Evolutionary conservation across 2,888 invertebrate genomes (phyloP).

Genomic region (Poecilobothrus nobilitatus): DNA sequence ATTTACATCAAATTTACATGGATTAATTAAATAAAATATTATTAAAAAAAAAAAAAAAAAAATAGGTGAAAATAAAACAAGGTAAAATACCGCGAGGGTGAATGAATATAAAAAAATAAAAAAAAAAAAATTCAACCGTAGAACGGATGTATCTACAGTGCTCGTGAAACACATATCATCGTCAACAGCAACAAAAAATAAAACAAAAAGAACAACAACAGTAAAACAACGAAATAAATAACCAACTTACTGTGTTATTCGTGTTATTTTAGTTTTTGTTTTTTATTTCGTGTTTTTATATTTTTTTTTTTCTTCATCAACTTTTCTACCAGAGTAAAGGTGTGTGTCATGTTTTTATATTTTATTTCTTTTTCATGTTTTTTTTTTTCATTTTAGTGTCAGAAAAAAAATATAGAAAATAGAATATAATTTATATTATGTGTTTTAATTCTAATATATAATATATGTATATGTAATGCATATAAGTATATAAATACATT

Average conservation of each 20-base stretch:
- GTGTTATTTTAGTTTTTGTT: not conserved
- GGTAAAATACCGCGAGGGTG: not conserved
- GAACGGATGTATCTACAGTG: conserved; percentile 1
- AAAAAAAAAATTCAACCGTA: not conserved
- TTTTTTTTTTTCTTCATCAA: not conserved
- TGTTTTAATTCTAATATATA: not conserved
- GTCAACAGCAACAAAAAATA: not conserved
- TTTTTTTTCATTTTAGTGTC: not conserved
- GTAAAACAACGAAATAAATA: not conserved
- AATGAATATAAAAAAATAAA: not conserved
- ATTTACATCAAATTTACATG: too few species aligned
- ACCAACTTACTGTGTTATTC: not conserved
- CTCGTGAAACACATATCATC: not conserved
- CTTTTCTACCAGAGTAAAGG: not conserved
- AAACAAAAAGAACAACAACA: not conserved
- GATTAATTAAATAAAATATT: not conserved
- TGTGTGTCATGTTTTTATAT: not conserved
- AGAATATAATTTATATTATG: not conserved
- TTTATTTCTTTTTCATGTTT: not conserved
- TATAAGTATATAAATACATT: not conserved
- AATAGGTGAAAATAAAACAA: not conserved
- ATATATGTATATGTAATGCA: not conserved
- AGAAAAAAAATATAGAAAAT: not conserved
- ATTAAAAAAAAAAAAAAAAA: not conserved
- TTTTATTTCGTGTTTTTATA: not conserved